A percentile compares a stretch with the other conserved stretches of the same genome.
These are phyloP conservation scores for Tamandua tetradactyla DNA, from an alignment of 2,797 vertebrate species.

Conservation along the genomic window DNA sequence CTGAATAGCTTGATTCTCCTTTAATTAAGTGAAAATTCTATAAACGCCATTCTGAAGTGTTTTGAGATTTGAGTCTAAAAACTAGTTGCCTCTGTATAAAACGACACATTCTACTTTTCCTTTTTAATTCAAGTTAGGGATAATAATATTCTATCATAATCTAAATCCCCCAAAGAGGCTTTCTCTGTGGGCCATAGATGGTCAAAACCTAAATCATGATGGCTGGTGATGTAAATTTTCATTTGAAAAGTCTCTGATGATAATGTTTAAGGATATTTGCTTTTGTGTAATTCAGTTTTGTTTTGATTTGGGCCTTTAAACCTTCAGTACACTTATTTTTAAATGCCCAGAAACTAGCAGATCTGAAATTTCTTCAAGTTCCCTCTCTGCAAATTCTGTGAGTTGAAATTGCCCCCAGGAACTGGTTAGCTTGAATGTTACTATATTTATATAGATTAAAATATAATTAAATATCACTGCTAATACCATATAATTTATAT, in stretches of 20 bases:
- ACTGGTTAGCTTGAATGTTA: not conserved
- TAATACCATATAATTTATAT: not conserved
- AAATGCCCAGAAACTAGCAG: not conserved
- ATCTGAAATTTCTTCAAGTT: not conserved
- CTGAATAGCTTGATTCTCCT: not conserved
- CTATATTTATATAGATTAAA: not conserved
- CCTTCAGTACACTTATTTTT: slow-evolving; percentile 9
- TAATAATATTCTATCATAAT: not conserved
- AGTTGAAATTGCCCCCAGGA: not conserved
- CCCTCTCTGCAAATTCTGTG: not conserved
- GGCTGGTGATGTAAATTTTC: not conserved
- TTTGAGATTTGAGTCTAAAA: slow-evolving; percentile 50
- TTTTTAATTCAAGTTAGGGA: not conserved
- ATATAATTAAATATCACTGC: not conserved
- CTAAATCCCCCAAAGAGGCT: not conserved
- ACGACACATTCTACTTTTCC: not conserved
- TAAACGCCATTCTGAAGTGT: slow-evolving; percentile 51
- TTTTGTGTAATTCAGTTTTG: not conserved
- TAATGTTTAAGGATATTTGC: not conserved
- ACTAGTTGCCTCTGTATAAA: not conserved
- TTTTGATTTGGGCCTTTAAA: not conserved
- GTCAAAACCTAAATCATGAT: not conserved
- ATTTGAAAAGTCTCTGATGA: not conserved
- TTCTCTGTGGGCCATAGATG: not conserved
- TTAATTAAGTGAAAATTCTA: slow-evolving; percentile 43